Evolutionary conservation across 2,797 vertebrate genomes (phyloP).

Genomic region (Choloepus didactylus): DNA sequence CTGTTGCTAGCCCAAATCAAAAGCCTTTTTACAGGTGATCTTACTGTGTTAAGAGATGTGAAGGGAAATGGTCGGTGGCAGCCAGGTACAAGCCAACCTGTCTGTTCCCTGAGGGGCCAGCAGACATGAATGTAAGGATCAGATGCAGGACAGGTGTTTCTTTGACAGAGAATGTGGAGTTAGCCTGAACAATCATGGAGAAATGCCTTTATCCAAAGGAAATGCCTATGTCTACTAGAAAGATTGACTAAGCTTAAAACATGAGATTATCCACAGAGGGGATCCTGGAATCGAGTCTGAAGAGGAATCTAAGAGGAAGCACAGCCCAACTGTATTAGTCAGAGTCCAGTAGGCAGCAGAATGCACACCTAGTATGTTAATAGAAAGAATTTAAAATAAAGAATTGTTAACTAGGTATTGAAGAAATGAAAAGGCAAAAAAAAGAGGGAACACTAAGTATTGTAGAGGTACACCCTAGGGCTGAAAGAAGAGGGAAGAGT

Average conservation of each 20-base stretch:
- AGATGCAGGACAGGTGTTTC: background rate
- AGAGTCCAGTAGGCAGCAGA: background rate
- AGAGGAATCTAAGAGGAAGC: background rate
- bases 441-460: background rate
- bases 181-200: background rate
- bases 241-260: background rate
- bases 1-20: background rate
- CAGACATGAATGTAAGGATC: slow-evolving; percentile 12
- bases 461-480: background rate
- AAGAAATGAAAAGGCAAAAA: background rate
- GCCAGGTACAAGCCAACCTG: background rate
- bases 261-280: slow-evolving; percentile 5
- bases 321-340: background rate
- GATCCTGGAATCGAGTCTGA: background rate
- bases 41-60: background rate
- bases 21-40: background rate
- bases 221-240: background rate
- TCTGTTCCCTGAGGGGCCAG: slow-evolving; percentile 29
- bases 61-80: slow-evolving; percentile 8
- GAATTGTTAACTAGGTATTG: background rate
- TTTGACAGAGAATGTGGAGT: background rate
- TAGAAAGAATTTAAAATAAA: slow-evolving; percentile 12
- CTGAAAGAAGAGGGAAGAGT: background rate
- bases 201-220: background rate
- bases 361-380: background rate